Evolutionary conservation across 2,888 invertebrate species (phyloP).

Genomic region (Tenthredo mesomela): DNA sequence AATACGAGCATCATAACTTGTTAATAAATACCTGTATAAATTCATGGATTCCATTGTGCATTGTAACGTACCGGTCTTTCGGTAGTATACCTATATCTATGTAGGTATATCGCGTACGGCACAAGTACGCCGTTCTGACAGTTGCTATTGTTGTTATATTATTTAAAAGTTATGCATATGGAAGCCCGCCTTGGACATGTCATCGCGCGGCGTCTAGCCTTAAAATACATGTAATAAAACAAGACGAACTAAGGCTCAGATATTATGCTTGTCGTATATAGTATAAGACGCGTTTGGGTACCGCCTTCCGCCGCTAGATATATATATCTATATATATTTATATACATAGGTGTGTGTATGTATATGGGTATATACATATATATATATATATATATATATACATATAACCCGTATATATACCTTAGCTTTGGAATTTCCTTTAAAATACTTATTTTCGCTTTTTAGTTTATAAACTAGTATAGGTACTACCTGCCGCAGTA

Average conservation of each 20-base stretch:
- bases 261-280: constrained; percentile 13
- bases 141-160: constrained; percentile 35
- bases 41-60: constrained; percentile 66
- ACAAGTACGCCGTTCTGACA: background rate
- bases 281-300: background rate
- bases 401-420: background rate
- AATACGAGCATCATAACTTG: constrained; percentile 58
- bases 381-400: background rate
- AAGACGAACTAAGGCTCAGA: constrained; percentile 23
- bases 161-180: constrained; percentile 47
- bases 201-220: constrained; percentile 49
- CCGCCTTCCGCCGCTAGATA: background rate
- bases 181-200: constrained; percentile 50
- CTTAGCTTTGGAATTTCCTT: constrained; percentile 15
- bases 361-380: background rate
- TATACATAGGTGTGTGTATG: no score
- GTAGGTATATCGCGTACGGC: constrained; percentile 1
- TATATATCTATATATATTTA: background rate
- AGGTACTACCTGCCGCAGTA: constrained; percentile 13
- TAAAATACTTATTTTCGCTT: constrained; percentile 14
- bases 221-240: constrained; percentile 47
- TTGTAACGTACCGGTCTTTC: constrained; percentile 58
- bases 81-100: constrained; percentile 18
- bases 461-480: background rate
- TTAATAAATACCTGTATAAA: constrained; percentile 67